These are phyloP conservation scores for Cydia splendana DNA, from an alignment of 1,140 invertebrate species.

Conservation along the genomic window DNA sequence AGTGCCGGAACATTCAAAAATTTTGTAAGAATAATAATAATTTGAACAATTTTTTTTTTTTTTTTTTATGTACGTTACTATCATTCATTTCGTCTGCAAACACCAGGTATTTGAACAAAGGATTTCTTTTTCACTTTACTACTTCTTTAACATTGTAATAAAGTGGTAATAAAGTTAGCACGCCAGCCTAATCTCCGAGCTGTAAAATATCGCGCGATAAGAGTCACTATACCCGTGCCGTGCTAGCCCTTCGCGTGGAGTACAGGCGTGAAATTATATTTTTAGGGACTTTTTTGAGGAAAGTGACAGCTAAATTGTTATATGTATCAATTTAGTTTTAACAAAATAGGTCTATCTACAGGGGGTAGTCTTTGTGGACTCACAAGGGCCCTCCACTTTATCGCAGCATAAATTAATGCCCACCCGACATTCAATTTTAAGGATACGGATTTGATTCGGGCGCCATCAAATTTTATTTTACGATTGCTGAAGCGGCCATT, in stretches of 20 bases:
- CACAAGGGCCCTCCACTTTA: background rate
- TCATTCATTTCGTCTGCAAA: too few species aligned
- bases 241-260: background rate
- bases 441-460: slow-evolving; percentile 5
- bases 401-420: slow-evolving; percentile 22
- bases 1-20: too few species aligned
- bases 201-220: background rate
- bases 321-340: too few species aligned
- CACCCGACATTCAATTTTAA: slow-evolving; percentile 18
- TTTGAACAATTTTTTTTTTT: too few species aligned
- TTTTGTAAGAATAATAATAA: too few species aligned
- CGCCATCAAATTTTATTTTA: slow-evolving; percentile 22
- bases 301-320: too few species aligned
- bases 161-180: background rate
- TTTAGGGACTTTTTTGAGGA: too few species aligned
- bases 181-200: background rate
- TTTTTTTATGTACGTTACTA: too few species aligned
- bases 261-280: too few species aligned
- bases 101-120: too few species aligned
- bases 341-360: too few species aligned
- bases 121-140: background rate
- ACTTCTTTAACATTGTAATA: background rate
- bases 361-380: background rate
- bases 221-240: background rate
- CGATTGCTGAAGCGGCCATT: background rate